Evolutionary conservation across 2,888 invertebrate genomes (phyloP), one percentile per base, ranked within the genome.

Genomic region (Thelaira solivaga): DNA sequence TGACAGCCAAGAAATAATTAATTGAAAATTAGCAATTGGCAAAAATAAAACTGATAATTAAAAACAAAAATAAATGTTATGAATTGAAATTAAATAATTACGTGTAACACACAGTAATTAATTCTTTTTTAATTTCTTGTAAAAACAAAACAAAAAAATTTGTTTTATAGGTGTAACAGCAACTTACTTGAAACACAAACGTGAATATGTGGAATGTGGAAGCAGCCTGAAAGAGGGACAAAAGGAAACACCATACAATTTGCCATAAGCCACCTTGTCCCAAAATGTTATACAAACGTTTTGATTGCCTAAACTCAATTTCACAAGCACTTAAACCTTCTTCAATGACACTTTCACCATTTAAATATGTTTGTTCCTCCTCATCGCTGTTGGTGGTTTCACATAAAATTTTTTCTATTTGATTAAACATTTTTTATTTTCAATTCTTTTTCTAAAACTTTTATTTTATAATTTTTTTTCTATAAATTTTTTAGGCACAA

Each of bases 121-220:
- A n/a, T n/a, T n/a, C n/a, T n/a, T n/a, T n/a, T n/a, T n/a, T n/a
- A n/a, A n/a, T n/a, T n/a, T n/a, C n/a, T n/a, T n/a, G n/a, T n/a
- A n/a, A n/a, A n/a, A n/a, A n/a, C n/a, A n/a, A n/a, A n/a, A n/a
- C n/a, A n/a, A n/a, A n/a, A n/a, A n/a, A n/a, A n/a, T n/a, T n/a
- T n/a, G n/a, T n/a, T n/a, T n/a, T n/a, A n/a, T n/a, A n/a, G n/a
- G n/a, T n/a, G n/a, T n/a, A n/a, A 41, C 18, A 47, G 0, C 11
- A 24, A 82, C 82, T 82, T 73, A 82, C 82, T 80, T 89, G 88
- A 82, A 93, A 92, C 1, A 92, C 92, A 71, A 91, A 91, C 4
- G 90, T 89, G 85, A 92, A 92, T 79, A 92, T 92, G 85, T 93
- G 92, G 89, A 92, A 92, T 29, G 92, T 92, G 84, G 91, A 91